These are phyloP conservation scores for Anhinga anhinga DNA, from an alignment of 2,113 vertebrate genomes.

Conservation along the genomic window DNA sequence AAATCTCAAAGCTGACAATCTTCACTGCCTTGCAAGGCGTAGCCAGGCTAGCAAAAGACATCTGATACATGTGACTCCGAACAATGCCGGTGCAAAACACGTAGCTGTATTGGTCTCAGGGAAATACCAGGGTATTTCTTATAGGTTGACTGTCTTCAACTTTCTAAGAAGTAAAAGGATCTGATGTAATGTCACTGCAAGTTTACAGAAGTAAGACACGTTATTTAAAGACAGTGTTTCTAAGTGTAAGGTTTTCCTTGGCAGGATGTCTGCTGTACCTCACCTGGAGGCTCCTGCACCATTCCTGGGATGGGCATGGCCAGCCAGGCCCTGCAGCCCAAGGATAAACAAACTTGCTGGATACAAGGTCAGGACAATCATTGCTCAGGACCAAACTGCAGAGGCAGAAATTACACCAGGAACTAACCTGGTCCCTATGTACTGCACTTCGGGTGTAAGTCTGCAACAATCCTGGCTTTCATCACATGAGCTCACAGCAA, in stretches of 20 bases:
- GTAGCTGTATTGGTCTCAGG: background rate
- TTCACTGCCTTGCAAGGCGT: background rate
- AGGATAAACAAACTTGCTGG: background rate
- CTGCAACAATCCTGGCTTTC: background rate
- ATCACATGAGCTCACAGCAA: accelerated
- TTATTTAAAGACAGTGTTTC: background rate
- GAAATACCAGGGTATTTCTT: background rate
- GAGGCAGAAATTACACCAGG: background rate
- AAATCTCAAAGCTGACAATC: background rate
- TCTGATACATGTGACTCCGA: background rate
- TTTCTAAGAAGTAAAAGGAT: background rate
- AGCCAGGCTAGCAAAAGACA: background rate
- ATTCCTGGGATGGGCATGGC: background rate
- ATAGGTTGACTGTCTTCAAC: background rate
- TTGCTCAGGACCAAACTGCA: background rate
- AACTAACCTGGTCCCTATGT: background rate
- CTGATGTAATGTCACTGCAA: background rate
- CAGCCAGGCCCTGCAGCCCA: background rate
- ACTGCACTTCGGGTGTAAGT: background rate
- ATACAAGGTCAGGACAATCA: background rate
- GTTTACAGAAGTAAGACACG: background rate
- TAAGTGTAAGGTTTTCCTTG: background rate
- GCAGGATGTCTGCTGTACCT: background rate
- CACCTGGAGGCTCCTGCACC: background rate
- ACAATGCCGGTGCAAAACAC: background rate